Base-by-base conservation (phyloP, 2,888 invertebrate species). In the Sisyra nigra region DNA sequence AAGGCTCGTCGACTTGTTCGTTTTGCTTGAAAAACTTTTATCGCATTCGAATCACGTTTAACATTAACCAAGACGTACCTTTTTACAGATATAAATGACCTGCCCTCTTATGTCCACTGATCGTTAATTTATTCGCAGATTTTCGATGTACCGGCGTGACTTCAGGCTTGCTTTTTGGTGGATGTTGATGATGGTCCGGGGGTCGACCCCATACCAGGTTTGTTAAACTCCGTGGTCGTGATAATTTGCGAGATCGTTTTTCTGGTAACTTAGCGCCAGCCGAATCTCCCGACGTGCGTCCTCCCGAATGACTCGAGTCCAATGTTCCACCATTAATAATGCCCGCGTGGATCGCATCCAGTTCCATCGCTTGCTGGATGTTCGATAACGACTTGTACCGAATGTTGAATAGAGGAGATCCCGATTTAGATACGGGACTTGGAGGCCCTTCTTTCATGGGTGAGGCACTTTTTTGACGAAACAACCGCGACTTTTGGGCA, bases 281-380 rank as follows among this genome's bases (percentile, higher is more conserved):
- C 3, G 87, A 87, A 60, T 87, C 88, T 2, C 85, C 86, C 9
- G 87, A 87, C 4, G 84, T 85, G 43, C 85, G 71, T 1, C 87
- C 87, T 30, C 87, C 88, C 18, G 87, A 87, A 63, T 87, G 84
- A 58, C 87, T 87, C 31, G 88, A 89, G 57, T 88, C 86, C 49
- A 89, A 67, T n/a, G 88, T 88, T n/a, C 51, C 46, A 41, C 50
- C 40, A 32, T 36, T 37, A 17, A 18, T 30, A 14, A 40, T 31
- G 3, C 34, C 34, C 18, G 30, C 31, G 15, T 41, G 41, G 13
- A 34, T 15, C 9, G 41, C 41, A 48, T 66, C 69, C 52, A 62
- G 61, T 53, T 78, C 79, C 74, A 77, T 80, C 11, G 76, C 78
- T 59, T 77, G 78, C 53, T 80, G 80, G 34, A 81, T 72, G 61